Conservation (phyloP, 2,888 invertebrate genomes). For the Brachycybe producta region DNA sequence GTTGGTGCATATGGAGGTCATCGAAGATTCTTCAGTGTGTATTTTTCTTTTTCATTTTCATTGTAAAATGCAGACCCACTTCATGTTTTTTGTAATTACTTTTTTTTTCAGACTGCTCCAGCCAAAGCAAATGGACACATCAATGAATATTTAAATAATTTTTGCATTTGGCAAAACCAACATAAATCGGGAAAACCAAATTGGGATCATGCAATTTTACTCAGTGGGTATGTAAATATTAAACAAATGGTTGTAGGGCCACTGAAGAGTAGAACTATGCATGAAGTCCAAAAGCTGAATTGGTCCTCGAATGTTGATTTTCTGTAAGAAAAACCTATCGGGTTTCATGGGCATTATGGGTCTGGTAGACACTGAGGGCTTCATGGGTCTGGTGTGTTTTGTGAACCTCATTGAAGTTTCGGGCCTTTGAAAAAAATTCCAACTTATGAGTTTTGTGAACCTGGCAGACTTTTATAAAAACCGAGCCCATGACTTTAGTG, state of each 20-base stretch:
- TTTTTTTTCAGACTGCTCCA: slow-evolving; percentile 21
- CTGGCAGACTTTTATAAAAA: too few species aligned
- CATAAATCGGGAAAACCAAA: slow-evolving; percentile 19
- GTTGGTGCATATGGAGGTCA: not conserved
- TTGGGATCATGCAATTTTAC: slow-evolving; percentile 34
- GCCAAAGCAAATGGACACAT: slow-evolving; percentile 29
- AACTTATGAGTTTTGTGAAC: too few species aligned
- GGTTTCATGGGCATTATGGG: too few species aligned
- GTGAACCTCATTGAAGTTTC: too few species aligned
- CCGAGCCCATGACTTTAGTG: too few species aligned
- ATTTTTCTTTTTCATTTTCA: not conserved
- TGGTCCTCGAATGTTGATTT: too few species aligned
- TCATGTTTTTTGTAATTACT: not conserved
- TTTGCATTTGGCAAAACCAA: slow-evolving; percentile 29
- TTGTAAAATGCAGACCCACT: not conserved
- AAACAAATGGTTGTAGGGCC: not conserved
- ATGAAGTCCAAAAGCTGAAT: not conserved
- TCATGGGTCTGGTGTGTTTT: too few species aligned
- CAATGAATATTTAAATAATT: slow-evolving; percentile 31
- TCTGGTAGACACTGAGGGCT: too few species aligned
- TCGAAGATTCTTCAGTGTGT: slow-evolving; percentile 1
- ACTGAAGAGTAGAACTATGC: not conserved
- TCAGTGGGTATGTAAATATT: slow-evolving; percentile 26
- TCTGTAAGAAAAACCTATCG: too few species aligned
- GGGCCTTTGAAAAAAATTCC: too few species aligned